Evolutionary conservation across 2,113 vertebrate species (phyloP), one percentile per base, ranked within the genome.

Genomic region (Ahaetulla prasina): DNA sequence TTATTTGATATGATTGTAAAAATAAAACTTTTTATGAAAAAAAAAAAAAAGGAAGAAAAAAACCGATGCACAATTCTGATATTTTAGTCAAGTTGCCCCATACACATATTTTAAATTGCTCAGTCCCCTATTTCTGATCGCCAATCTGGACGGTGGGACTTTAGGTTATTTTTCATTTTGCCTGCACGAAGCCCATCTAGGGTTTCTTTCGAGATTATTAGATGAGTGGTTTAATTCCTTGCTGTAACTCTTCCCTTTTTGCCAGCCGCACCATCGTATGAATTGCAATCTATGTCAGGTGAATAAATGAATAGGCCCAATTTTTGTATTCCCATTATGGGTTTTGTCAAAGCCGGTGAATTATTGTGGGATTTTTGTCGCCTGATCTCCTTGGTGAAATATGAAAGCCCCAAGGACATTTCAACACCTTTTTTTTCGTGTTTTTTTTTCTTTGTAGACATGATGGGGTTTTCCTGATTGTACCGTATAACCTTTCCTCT

Each of bases 311-410:
- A 97, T 98, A 97, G 96, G 93, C 96, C 94, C 95, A 95, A 96
- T 97, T 97, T 97, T 98, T 97, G 96, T 95, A 88, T 96, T 98
- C 96, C 97, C 97, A 98, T 98, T 97, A 98, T 92, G 96, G 95
- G 89, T 91, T 97, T 97, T 98, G 97, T 97, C 97, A 97, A 92
- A 90, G 97, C 97, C 96, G 96, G 96, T 97, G 97, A 98, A 93
- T 97, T 98, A 97, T 97, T 95, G 96, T 43, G 1, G 94, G 94
- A 95, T 96, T 97, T 85, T 97, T 97, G 96, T 96, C 96, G 91
- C 96, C 68, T 95, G 95, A 96, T 97, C 94, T 95, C 95, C 95
- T 96, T 96, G 87, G 93, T 97, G 97, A 98, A 95, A 97, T 97
- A 98, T 96, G 95, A 94, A 30, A 54, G 90, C 95, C 87, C 95